phyloP scores from a whole-genome alignment of 2,888 invertebrate genomes.

The Drosophila trichaetosa region DNA sequence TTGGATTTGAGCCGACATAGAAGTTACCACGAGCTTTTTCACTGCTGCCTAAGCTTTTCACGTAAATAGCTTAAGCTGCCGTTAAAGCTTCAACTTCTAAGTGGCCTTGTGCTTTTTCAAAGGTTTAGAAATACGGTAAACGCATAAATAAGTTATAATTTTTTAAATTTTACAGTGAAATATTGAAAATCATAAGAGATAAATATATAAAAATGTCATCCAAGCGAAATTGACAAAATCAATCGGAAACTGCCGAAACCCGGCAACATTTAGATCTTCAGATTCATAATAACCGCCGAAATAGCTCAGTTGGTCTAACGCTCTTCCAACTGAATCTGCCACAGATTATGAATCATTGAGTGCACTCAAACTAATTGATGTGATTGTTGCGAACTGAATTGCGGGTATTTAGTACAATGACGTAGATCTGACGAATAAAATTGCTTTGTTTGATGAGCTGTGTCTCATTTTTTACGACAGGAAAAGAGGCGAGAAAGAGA shows the following conservation, averaged over 20 bases:
- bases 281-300: constrained; percentile 55
- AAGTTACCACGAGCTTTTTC: background rate
- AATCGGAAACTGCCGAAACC: constrained; percentile 88
- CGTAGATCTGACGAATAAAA: constrained; percentile 15
- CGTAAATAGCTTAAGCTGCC: background rate
- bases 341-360: constrained; percentile 10
- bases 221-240: background rate
- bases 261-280: constrained; percentile 91
- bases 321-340: constrained; percentile 88
- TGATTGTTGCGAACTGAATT: background rate
- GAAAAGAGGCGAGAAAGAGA: background rate
- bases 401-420: constrained; percentile 16
- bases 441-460: constrained; percentile 17
- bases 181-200: background rate
- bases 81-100: background rate
- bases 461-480: background rate
- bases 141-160: background rate
- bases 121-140: background rate
- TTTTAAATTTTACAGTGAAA: background rate
- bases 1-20: background rate
- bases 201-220: background rate
- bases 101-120: background rate
- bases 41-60: background rate
- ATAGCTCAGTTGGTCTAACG: constrained; percentile 86
- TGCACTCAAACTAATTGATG: background rate